A percentile compares a stretch with the other conserved stretches of the same genome.
Conservation (phyloP, 2,888 invertebrate species). For the Trachelus stipa region DNA sequence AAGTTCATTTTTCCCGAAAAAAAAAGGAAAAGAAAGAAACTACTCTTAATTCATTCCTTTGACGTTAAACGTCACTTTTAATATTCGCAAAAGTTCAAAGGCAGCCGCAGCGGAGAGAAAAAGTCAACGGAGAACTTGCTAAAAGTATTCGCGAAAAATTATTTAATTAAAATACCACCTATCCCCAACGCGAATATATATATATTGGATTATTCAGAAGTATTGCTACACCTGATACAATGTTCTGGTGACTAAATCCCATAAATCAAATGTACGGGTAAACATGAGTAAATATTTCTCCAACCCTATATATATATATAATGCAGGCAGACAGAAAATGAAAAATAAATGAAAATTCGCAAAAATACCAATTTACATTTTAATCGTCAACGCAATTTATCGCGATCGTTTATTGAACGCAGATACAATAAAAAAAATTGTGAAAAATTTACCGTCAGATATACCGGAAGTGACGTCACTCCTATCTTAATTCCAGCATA, state of each 20-base stretch:
- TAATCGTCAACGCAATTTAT: too few relatives aligned
- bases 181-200: neutral
- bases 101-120: neutral
- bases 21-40: neutral
- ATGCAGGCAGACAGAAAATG: too few relatives aligned
- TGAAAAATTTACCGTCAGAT: neutral
- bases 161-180: neutral
- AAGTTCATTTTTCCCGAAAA: neutral
- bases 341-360: neutral
- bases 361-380: neutral
- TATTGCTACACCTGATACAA: neutral
- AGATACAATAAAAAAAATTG: neutral
- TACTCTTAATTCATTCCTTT: neutral
- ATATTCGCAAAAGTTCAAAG: neutral
- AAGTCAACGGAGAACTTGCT: neutral
- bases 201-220: neutral
- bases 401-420: fast-evolving
- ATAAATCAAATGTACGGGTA: neutral
- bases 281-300: too few relatives aligned
- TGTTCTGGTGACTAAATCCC: neutral
- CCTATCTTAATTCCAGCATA: neutral
- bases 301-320: too few relatives aligned
- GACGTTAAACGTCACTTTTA: neutral
- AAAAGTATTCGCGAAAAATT: neutral
- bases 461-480: neutral